phyloP scores from a whole-genome alignment of 2,113 vertebrate species.

The Elephantulus edwardii region DNA sequence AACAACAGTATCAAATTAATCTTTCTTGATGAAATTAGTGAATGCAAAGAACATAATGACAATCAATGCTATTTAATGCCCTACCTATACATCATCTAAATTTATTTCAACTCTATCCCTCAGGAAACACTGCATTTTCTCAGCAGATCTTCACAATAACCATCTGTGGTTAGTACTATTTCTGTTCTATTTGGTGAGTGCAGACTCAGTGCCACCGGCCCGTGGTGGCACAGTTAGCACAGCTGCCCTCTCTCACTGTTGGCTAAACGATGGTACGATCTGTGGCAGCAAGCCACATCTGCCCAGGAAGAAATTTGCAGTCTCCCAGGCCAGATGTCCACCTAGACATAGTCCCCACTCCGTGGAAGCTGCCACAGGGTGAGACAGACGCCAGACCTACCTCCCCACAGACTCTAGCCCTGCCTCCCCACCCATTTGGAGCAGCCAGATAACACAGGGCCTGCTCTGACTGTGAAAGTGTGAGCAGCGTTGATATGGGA shows the following conservation, averaged over 20 bases:
- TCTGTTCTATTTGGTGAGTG: background rate
- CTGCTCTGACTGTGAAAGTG: too few species aligned
- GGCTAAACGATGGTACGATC: too few species aligned
- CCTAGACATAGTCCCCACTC: accelerated
- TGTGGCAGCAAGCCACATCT: background rate
- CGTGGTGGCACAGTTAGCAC: too few species aligned
- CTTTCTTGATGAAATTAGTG: too few species aligned
- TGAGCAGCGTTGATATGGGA: accelerated
- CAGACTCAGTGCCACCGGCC: background rate
- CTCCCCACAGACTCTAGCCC: accelerated
- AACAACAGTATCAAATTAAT: background rate
- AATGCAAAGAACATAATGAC: background rate
- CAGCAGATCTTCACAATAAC: background rate
- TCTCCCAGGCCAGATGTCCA: background rate
- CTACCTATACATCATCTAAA: background rate
- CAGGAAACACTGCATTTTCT: background rate
- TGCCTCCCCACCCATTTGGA: accelerated
- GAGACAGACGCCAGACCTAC: accelerated
- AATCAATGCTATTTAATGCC: background rate
- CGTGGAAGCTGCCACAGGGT: accelerated
- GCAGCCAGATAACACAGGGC: background rate
- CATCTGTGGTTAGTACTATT: background rate
- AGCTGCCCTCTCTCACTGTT: too few species aligned
- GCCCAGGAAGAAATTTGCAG: too few species aligned
- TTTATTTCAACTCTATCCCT: background rate